These are phyloP conservation scores for Spheniscus mendiculus DNA, from an alignment of 2,113 vertebrate genomes.

Conservation along the genomic window DNA sequence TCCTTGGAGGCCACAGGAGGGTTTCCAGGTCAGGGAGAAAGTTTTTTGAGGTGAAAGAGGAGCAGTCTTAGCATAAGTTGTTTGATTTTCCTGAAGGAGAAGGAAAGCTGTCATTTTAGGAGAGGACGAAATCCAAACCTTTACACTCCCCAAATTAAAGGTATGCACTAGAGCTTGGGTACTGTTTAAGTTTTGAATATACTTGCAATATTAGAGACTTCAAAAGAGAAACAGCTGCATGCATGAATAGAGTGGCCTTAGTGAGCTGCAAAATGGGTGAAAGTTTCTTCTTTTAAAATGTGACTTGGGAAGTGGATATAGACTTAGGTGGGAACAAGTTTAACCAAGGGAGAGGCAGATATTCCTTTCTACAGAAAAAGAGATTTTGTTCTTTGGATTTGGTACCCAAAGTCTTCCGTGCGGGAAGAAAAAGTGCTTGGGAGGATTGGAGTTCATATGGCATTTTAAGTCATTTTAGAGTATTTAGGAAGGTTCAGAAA, in stretches of 20 bases:
- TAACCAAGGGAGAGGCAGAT: background rate
- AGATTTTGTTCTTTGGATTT: background rate
- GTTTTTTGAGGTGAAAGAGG: background rate
- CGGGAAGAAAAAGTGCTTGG: background rate
- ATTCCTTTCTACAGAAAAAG: background rate
- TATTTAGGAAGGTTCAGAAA: background rate
- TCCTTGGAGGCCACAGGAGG: background rate
- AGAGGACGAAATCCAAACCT: background rate
- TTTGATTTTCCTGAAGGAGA: background rate
- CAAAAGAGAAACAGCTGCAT: background rate
- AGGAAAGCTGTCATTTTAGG: background rate
- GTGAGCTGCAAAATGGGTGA: background rate
- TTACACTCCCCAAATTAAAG: background rate
- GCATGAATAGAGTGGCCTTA: background rate
- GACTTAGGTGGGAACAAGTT: background rate
- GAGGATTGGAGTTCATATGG: accelerated
- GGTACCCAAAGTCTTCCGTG: background rate
- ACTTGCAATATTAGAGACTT: background rate
- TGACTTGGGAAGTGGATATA: background rate
- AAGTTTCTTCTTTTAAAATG: background rate
- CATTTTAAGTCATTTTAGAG: background rate
- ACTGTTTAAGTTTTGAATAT: background rate
- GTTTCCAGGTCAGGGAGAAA: background rate
- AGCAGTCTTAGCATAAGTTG: background rate
- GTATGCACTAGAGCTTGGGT: background rate